phyloP scores from a whole-genome alignment of 2,797 vertebrate genomes.

The Chloroceryle inda region DNA sequence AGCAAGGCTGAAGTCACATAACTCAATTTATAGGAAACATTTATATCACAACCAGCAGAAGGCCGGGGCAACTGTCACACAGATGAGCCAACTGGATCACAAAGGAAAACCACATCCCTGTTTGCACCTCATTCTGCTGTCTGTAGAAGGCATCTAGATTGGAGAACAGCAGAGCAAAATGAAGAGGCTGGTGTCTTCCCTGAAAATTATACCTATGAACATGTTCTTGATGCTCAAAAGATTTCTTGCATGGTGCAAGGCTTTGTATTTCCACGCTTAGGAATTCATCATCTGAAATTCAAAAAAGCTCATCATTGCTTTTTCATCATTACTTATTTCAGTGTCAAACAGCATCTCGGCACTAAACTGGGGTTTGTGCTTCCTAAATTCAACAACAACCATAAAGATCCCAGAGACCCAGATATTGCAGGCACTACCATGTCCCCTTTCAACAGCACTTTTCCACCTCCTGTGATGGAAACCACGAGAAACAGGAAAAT shows the following conservation, averaged over 20 bases:
- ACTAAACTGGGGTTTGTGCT: neutral
- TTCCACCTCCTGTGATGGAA: neutral
- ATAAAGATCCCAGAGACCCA: neutral
- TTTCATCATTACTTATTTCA: neutral
- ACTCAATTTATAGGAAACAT: neutral
- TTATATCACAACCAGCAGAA: neutral
- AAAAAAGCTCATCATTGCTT: neutral
- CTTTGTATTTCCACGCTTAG: neutral
- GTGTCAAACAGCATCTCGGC: neutral
- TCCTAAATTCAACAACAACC: neutral
- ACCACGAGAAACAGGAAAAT: neutral
- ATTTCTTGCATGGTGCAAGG: neutral
- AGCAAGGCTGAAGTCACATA: fast-evolving
- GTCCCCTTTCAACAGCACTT: neutral
- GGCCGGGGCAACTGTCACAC: neutral
- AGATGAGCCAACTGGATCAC: neutral
- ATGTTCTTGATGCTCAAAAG: neutral
- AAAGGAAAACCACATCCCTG: neutral
- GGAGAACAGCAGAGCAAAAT: neutral
- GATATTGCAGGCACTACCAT: neutral
- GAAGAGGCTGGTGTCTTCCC: neutral
- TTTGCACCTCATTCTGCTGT: neutral
- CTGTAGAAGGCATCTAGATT: neutral
- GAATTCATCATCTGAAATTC: neutral
- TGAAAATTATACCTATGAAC: neutral